Base-by-base conservation (phyloP, 2,797 vertebrate genomes). In the Pangasius sanitwongsei region DNA sequence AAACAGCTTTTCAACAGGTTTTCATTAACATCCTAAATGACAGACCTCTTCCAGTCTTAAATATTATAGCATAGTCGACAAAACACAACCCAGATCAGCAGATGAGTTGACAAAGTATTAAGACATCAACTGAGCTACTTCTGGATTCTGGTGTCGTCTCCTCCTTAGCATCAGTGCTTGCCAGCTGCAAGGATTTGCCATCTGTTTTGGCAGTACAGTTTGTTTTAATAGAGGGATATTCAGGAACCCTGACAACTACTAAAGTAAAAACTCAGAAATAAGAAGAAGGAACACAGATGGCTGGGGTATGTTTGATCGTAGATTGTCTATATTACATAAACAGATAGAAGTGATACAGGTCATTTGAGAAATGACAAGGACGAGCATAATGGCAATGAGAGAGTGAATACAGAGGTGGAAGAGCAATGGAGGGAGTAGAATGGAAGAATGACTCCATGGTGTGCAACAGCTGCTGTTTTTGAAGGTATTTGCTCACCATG, bases 291-390 rank as follows among this genome's bases (percentile, higher is more conserved):
- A 77, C 55, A 82, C 85, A 90, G 77, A 88, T 87, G 69, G 82
- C 31, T 61, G 63, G 61, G 67, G 75, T 63, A 90, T 83, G 63
- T 87, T 90, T 86, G 85, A 70, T 80, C 63, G 41, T 86, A 83
- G 86, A 78, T 37, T 70, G 31, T 70, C 59, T 70, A 63, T 44
- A 15, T 69, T 86, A 70, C 74, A 90, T 84, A 88, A 89, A 88
- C 81, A 85, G 74, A 89, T 53, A 70, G 34, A 34, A 44, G 61
- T 78, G 59, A 87, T 83, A 70, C 61, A 90, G 75, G 69, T 72
- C 92, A 94, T 93, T 93, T 94, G 16, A 65, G 18, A 90, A 92
- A 90, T 93, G 92, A 92, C 69, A 91, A 88, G 89, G 91, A 92
- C 85, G 91, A 65, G 37, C 55, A 34, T 53, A 34, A 83, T 61